Evolutionary conservation across 1,140 invertebrate species (phyloP), one percentile per base, ranked within the genome.

Genomic region (Rhynchophorus ferrugineus): DNA sequence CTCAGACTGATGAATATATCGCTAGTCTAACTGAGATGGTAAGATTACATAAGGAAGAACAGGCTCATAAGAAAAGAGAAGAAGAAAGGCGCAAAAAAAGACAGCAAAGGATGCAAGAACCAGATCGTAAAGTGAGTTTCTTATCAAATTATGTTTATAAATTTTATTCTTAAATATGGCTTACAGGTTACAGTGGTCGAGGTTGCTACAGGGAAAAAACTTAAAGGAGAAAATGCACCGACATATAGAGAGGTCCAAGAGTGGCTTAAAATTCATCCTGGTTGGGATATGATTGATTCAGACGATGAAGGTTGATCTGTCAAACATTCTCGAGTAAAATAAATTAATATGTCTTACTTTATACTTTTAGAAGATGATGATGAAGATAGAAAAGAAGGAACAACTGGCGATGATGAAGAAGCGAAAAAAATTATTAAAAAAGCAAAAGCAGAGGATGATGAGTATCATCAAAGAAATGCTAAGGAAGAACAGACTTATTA

Each of bases 1-100:
- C 90, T 0, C 96, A 99, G 71, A 99, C 96, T 5, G 96, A 99
- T 73, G 96, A 99, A 67, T 99, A 98, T 67, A 97, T 99, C 58
- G 82, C 85, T 52, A 96, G 93, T 73, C 79, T 99, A 20, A 95
- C 91, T 0, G 90, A 95, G 71, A 95, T 97, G 87, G 94, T 98
- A 0, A 91, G 92, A 56, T 88, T 91, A 61, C 92, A 95, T 66
- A 95, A 95, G 69, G 80, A 86, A 37, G 89, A 94, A 65, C 90
- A 92, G 60, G 81, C 81, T 56, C 81, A 83, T 57, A 91, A 91
- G 61, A 84, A 89, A 64, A 81, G 83, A 58, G 87, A 91, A 66
- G 87, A 90, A 64, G 81, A 87, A 62, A 83, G 84, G 49, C 79
- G 87, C 44, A 84, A 85, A 61, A 81, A 85, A 71, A 52, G 45